Evolutionary conservation across 2,113 vertebrate species (phyloP).

Genomic region (Artemisiospiza belli): DNA sequence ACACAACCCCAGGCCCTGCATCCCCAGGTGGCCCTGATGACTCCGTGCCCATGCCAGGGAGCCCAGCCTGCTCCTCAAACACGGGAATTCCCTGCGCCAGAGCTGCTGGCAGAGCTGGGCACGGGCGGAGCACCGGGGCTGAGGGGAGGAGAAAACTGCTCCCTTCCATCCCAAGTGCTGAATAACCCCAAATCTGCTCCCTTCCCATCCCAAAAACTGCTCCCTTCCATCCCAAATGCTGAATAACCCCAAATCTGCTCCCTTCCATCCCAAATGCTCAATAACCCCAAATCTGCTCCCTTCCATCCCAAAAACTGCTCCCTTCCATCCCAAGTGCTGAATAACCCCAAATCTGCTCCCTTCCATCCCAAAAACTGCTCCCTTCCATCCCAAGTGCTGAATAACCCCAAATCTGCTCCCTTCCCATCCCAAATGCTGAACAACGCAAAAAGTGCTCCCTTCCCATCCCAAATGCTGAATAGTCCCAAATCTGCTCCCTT

Average conservation of each 20-base stretch:
- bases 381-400: rapidly evolving
- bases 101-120: background rate
- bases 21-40: background rate
- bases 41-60: background rate
- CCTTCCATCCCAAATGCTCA: too few species aligned
- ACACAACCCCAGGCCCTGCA: background rate
- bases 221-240: background rate
- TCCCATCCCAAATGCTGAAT: rapidly evolving
- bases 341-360: background rate
- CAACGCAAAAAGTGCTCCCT: too few species aligned
- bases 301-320: background rate
- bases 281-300: background rate
- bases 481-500: background rate
- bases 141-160: background rate
- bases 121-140: background rate
- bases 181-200: background rate
- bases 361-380: rapidly evolving
- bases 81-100: background rate
- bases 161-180: rapidly evolving
- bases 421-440: rapidly evolving
- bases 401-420: background rate
- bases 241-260: too few species aligned
- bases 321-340: rapidly evolving
- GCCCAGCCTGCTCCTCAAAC: background rate
- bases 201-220: background rate